phyloP scores from a whole-genome alignment of 1,140 invertebrate genomes.

The Contarinia nasturtii region DNA sequence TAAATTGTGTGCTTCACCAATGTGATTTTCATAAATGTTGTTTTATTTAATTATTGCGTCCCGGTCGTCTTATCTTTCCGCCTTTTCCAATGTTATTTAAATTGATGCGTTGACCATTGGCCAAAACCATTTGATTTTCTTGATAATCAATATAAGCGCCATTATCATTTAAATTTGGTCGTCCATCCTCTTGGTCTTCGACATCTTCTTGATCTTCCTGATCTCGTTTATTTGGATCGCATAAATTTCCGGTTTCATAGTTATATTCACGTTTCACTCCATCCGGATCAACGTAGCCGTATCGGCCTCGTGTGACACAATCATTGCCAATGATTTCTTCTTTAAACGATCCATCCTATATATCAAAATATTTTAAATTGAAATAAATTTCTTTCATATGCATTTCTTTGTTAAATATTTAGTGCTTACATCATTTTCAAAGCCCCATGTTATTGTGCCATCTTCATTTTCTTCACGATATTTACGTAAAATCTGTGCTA shows the following conservation, averaged over 20 bases:
- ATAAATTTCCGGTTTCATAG: slow-evolving; percentile 49
- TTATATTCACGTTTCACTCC: slow-evolving; percentile 49
- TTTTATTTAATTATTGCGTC: too few relatives aligned
- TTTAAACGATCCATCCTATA: slow-evolving; percentile 43
- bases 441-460: slow-evolving; percentile 70
- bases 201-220: slow-evolving; percentile 39
- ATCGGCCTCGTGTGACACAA: slow-evolving; percentile 60
- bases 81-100: slow-evolving; percentile 45
- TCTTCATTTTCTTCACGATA: slow-evolving; percentile 62
- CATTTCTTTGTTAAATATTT: too few relatives aligned
- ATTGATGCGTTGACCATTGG: slow-evolving; percentile 47
- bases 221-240: slow-evolving; percentile 37
- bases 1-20: too few relatives aligned
- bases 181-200: slow-evolving; percentile 42
- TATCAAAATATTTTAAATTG: too few relatives aligned
- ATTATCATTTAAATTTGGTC: slow-evolving; percentile 39
- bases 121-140: slow-evolving; percentile 45
- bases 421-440: slow-evolving; percentile 69
- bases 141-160: slow-evolving; percentile 51
- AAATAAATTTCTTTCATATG: slow-evolving; percentile 10
- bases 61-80: slow-evolving; percentile 42
- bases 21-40: too few relatives aligned
- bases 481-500: slow-evolving; percentile 49
- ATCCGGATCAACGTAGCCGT: slow-evolving; percentile 67
- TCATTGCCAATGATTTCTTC: slow-evolving; percentile 64